Percentiles rank a stretch among this genome's conserved stretches.
Evolutionary conservation across 2,888 invertebrate species (phyloP).

Genomic region (Allacma fusca): DNA sequence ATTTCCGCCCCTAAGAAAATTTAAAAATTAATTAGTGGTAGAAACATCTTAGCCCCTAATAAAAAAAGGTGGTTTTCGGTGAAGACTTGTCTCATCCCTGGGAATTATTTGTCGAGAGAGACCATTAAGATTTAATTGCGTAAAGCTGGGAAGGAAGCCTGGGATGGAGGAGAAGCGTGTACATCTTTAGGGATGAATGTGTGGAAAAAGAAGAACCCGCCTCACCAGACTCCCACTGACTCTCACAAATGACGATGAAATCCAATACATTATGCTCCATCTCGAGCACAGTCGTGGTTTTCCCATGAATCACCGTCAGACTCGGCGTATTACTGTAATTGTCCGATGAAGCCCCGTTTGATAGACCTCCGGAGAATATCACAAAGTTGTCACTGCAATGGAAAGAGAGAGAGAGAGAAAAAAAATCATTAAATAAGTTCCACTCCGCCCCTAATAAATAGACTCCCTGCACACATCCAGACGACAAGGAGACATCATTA

Average conservation of each 20-base stretch:
- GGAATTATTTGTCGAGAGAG: no score
- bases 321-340: constrained; percentile 63
- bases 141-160: no score
- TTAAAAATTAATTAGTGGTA: no score
- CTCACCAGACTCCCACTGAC: constrained; percentile 88
- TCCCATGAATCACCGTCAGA: constrained; percentile 94
- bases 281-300: constrained; percentile 95
- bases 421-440: not conserved
- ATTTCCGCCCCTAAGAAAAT: no score
- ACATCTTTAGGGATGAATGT: no score
- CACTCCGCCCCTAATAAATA: no score
- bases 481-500: constrained; percentile 2
- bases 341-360: constrained; percentile 76
- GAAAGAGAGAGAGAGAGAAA: constrained; percentile 28
- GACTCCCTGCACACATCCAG: not conserved
- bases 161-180: no score
- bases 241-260: constrained; percentile 95
- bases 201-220: no score
- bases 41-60: no score
- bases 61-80: no score
- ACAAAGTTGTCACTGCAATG: constrained; percentile 84
- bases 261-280: constrained; percentile 99
- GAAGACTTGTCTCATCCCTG: no score
- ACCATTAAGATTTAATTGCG: no score
- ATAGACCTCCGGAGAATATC: constrained; percentile 96